Evolutionary conservation across 1,140 invertebrate genomes (phyloP), one percentile per base, ranked within the genome.

Genomic region (Alviniconcha marisindica): DNA sequence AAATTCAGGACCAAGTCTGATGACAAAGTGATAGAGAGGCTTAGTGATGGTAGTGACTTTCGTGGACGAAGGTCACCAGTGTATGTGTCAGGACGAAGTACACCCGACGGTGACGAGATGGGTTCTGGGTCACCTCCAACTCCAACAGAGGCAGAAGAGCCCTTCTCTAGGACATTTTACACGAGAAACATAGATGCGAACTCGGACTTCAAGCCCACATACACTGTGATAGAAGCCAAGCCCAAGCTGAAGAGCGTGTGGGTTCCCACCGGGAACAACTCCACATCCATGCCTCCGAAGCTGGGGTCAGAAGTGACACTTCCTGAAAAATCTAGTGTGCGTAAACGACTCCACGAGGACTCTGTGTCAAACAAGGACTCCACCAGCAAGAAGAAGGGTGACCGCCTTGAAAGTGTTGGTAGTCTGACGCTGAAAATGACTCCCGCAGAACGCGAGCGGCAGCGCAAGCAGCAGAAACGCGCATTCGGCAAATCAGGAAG

Each of bases 341-440:
- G 89, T 56, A 91, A 91, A 84, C 84, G 90, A 18, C 87, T 88
- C 15, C 89, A 90, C 83, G 90, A 90, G 77, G 88, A 91, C 48
- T 63, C 88, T 31, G 77, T 77, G 14, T 44, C 81, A 10, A 76
- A 38, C 56, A 83, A 83, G 33, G 44, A 69, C n/a, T 18, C 54
- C 28, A 42, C 12, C 33, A 78, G 82, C 33, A 78, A 82, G 33
- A 82, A 77, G 66, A 87, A 87, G 77, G 51, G 63, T 28, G 85
- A 86, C 24, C 63, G 44, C 28, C 36, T 31, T n/a, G 31, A 77
- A 33, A 51, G 51, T 51, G 63, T 66, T 7, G 78, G 77, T 42
- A 73, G 15, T 28, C 60, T 79, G 24, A 66, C 76, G 24, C 28
- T 83, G 36, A 83, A 83, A 56, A 42, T 77, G 24, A 79, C 77